These are phyloP conservation scores for Megaceryle maxima DNA, from an alignment of 2,113 vertebrate species.

Conservation along the genomic window DNA sequence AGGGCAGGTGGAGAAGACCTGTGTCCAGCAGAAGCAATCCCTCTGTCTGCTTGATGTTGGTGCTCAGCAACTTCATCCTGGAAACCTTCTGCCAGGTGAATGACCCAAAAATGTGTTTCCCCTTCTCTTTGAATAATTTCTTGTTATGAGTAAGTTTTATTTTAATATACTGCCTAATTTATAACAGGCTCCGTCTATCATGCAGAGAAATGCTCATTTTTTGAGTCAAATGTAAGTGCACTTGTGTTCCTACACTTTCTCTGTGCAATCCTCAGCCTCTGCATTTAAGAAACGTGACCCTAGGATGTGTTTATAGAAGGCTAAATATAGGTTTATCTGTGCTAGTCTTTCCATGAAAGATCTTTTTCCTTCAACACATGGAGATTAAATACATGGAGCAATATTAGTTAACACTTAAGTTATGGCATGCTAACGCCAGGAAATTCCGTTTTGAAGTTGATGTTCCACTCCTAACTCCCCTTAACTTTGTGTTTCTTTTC, in stretches of 20 bases:
- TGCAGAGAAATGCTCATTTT: background rate
- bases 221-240: background rate
- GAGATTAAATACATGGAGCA: slow-evolving; percentile 30
- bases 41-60: background rate
- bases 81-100: slow-evolving; percentile 17
- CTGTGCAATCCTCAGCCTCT: background rate
- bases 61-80: background rate
- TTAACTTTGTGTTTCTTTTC: slow-evolving; percentile 32
- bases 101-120: background rate
- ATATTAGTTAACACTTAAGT: slow-evolving; percentile 54
- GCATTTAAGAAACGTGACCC: slow-evolving; percentile 38
- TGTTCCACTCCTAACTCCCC: background rate
- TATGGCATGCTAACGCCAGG: slow-evolving; percentile 16
- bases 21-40: background rate
- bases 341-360: slow-evolving; percentile 63
- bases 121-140: background rate
- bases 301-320: slow-evolving; percentile 55
- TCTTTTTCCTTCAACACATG: slow-evolving; percentile 58
- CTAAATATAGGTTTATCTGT: slow-evolving; percentile 65
- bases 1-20: slow-evolving; percentile 12
- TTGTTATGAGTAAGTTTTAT: background rate
- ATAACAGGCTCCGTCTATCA: background rate
- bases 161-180: background rate
- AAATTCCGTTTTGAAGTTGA: slow-evolving; percentile 33
- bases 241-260: background rate